Conservation (phyloP, 2,888 invertebrate genomes). For the Caenorhabditis afra region DNA sequence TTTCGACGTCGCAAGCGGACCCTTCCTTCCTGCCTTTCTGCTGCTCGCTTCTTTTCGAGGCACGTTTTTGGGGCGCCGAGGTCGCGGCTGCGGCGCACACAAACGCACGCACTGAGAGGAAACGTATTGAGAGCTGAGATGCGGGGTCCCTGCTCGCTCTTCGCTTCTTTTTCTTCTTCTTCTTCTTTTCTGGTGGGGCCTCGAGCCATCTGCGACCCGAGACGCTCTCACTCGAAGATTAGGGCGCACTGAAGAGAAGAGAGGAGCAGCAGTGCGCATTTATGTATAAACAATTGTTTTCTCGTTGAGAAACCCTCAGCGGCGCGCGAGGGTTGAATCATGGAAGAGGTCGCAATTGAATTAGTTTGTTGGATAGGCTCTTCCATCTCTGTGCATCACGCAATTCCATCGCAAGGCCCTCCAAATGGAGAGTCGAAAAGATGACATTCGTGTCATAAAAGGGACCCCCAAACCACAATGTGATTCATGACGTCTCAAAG, state of each 20-base stretch:
- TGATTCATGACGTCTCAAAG: conserved; percentile 20
- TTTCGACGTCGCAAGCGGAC: conserved; percentile 12
- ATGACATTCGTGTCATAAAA: conserved; percentile 9
- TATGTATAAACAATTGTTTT: conserved; percentile 54
- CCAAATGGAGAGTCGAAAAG: neutral
- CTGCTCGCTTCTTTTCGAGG: too few species aligned
- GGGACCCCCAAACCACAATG: neutral
- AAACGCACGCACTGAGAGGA: neutral
- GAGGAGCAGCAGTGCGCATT: conserved; percentile 26
- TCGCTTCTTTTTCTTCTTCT: neutral
- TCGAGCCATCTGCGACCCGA: conserved; percentile 29
- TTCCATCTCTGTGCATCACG: neutral
- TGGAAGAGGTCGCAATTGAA: conserved; percentile 12
- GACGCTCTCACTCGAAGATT: conserved; percentile 42
- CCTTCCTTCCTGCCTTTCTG: conserved; percentile 4
- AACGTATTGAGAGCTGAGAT: conserved; percentile 32
- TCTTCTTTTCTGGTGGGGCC: conserved; percentile 1
- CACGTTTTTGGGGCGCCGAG: conserved; percentile 24
- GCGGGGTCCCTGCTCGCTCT: neutral
- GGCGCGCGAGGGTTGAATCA: neutral
- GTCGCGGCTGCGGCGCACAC: conserved; percentile 29
- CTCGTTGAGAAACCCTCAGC: neutral
- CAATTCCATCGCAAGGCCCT: neutral
- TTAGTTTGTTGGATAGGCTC: conserved; percentile 8
- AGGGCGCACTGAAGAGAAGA: conserved; percentile 4